phyloP scores from a whole-genome alignment of 1,140 invertebrate genomes.

The Drosophila fuyamai region DNA sequence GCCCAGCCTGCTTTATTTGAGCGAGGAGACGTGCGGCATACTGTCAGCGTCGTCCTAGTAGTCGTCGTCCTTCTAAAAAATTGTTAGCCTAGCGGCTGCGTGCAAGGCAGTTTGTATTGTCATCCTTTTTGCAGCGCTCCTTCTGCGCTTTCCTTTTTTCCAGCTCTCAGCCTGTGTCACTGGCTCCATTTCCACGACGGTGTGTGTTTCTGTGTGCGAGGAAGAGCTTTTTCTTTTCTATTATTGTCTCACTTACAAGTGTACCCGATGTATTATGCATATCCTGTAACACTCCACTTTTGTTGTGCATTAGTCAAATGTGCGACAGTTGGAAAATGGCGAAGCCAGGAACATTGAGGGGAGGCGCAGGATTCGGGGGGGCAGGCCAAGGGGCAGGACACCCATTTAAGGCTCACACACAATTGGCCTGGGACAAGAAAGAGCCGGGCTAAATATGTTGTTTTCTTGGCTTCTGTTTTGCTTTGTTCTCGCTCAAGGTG shows the following conservation, averaged over 20 bases:
- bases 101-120: slow-evolving; percentile 79
- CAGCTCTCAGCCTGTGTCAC: slow-evolving; percentile 16
- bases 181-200: slow-evolving; percentile 22
- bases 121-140: slow-evolving; percentile 66
- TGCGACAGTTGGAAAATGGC: slow-evolving; percentile 75
- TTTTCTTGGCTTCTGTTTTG: slow-evolving; percentile 27
- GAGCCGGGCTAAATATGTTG: slow-evolving; percentile 48
- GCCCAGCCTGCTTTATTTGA: slow-evolving; percentile 27
- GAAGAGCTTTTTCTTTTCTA: slow-evolving; percentile 78
- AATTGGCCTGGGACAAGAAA: slow-evolving; percentile 58
- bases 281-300: slow-evolving; percentile 83
- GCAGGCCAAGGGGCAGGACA: slow-evolving; percentile 6
- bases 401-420: slow-evolving; percentile 67
- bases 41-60: slow-evolving; percentile 46
- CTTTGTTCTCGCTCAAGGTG: slow-evolving; percentile 34
- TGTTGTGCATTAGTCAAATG: slow-evolving; percentile 84
- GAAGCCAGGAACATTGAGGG: slow-evolving; percentile 37
- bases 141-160: slow-evolving; percentile 31
- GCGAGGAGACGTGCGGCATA: slow-evolving; percentile 57
- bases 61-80: slow-evolving; percentile 50
- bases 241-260: slow-evolving; percentile 84
- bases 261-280: slow-evolving; percentile 83
- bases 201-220: slow-evolving; percentile 31
- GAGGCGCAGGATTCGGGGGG: background rate
- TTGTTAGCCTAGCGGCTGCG: slow-evolving; percentile 76